Conservation (phyloP, 2,888 invertebrate species). For the Melinaea menophilus region DNA sequence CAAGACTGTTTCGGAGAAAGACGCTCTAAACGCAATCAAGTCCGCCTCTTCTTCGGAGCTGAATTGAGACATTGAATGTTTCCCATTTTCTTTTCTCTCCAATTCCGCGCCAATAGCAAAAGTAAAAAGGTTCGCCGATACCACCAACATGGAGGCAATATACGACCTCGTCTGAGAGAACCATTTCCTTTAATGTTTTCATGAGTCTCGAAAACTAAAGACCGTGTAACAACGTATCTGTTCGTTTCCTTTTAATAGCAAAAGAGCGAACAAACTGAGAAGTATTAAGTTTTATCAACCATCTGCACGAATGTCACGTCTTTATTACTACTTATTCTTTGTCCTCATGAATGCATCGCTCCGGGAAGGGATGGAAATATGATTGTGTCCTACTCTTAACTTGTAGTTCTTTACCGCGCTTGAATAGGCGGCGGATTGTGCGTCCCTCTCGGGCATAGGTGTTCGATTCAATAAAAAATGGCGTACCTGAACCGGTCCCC, state of each 20-base stretch:
- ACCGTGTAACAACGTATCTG: conserved; percentile 71
- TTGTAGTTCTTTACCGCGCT: conserved; percentile 43
- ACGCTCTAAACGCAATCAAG: conserved; percentile 60
- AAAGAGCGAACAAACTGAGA: conserved; percentile 67
- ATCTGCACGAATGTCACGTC: conserved; percentile 76
- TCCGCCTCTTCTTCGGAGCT: conserved; percentile 46
- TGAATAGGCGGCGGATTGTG: conserved; percentile 52
- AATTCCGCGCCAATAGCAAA: conserved; percentile 67
- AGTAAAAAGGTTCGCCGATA: conserved; percentile 63
- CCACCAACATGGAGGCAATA: conserved; percentile 65
- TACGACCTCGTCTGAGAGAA: conserved; percentile 57
- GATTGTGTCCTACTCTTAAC: conserved; percentile 43
- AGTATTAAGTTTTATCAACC: conserved; percentile 75
- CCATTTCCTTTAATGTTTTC: conserved; percentile 73
- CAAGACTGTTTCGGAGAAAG: conserved; percentile 45
- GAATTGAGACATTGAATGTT: conserved; percentile 74
- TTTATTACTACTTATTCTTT: conserved; percentile 76
- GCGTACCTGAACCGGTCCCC: conserved; percentile 74
- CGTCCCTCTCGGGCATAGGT: conserved; percentile 68
- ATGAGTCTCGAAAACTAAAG: conserved; percentile 69
- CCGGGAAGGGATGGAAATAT: conserved; percentile 44
- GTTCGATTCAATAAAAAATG: conserved; percentile 75
- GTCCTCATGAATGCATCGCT: conserved; percentile 68
- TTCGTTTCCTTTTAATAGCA: conserved; percentile 70
- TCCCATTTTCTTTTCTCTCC: conserved; percentile 67